Evolutionary conservation across 37 sponge, comb jelly and placozoan species (phyloP).

Genomic region (Bolinopsis microptera): DNA sequence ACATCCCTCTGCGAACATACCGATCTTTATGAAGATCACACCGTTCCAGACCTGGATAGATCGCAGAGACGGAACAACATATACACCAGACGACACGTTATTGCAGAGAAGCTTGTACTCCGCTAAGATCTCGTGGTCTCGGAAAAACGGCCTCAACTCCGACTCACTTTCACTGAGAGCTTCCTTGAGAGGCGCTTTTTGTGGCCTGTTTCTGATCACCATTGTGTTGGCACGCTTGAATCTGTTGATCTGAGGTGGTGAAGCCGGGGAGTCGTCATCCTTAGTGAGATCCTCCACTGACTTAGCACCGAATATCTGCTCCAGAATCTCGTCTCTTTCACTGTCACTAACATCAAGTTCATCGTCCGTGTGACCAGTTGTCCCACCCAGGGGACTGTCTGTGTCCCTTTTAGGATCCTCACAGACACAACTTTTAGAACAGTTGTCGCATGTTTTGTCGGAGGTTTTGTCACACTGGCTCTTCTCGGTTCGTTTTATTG

Average conservation of each 20-base stretch:
- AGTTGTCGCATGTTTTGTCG: constrained; percentile 12
- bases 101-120: constrained; percentile 56
- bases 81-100: constrained; percentile 39
- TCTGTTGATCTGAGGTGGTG: neutral
- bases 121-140: constrained; percentile 52
- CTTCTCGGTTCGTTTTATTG: neutral
- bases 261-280: neutral
- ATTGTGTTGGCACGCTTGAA: constrained; percentile 22
- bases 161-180: neutral
- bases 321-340: constrained; percentile 30
- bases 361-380: neutral
- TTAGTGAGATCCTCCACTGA: constrained; percentile 30
- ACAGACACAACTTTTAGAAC: neutral
- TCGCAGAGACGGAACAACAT: constrained; percentile 2
- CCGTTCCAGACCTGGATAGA: constrained; percentile 54
- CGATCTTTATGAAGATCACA: constrained; percentile 46
- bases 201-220: neutral
- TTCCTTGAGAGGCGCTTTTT: neutral
- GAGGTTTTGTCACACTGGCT: constrained; percentile 6
- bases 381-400: neutral
- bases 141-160: constrained; percentile 42
- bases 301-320: constrained; percentile 35
- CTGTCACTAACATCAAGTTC: constrained; percentile 35
- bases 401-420: neutral
- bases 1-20: constrained; percentile 51